Percentiles rank a stretch among this genome's conserved stretches.
These are phyloP conservation scores for Phaonia tiefii DNA, from an alignment of 2,888 invertebrate species.

Conservation along the genomic window DNA sequence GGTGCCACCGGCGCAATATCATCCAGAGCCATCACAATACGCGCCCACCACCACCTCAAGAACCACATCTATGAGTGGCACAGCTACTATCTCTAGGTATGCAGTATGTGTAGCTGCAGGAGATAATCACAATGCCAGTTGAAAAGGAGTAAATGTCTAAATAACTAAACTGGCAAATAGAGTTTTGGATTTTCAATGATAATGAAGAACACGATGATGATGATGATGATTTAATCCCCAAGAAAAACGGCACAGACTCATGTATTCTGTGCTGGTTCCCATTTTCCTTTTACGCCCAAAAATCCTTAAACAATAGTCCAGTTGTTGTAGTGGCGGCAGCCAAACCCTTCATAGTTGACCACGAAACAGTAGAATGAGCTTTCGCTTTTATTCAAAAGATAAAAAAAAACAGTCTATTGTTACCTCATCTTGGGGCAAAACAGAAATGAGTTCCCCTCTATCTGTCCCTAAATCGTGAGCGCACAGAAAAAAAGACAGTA, in stretches of 20 bases:
- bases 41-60: constrained; percentile 20
- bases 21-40: constrained; percentile 24
- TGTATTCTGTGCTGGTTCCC: background rate
- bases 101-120: background rate
- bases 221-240: constrained; percentile 46
- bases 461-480: constrained; percentile 17
- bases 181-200: constrained; percentile 44
- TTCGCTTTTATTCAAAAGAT: constrained; percentile 62
- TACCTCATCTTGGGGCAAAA: constrained; percentile 38
- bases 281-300: constrained; percentile 33
- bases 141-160: constrained; percentile 47
- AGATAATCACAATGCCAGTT: constrained; percentile 32
- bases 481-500: constrained; percentile 47
- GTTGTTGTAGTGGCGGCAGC: background rate
- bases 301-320: constrained; percentile 50
- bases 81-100: no score
- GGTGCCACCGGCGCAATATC: constrained; percentile 25
- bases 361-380: constrained; percentile 53
- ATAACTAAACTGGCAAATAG: constrained; percentile 55
- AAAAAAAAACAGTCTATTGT: constrained; percentile 58
- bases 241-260: constrained; percentile 27
- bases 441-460: constrained; percentile 17
- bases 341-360: constrained; percentile 5
- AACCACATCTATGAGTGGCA: no score
- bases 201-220: constrained; percentile 5